Evolutionary conservation across 2,113 vertebrate genomes (phyloP), one percentile per base, ranked within the genome.

Genomic region (Hemiprocne comata): DNA sequence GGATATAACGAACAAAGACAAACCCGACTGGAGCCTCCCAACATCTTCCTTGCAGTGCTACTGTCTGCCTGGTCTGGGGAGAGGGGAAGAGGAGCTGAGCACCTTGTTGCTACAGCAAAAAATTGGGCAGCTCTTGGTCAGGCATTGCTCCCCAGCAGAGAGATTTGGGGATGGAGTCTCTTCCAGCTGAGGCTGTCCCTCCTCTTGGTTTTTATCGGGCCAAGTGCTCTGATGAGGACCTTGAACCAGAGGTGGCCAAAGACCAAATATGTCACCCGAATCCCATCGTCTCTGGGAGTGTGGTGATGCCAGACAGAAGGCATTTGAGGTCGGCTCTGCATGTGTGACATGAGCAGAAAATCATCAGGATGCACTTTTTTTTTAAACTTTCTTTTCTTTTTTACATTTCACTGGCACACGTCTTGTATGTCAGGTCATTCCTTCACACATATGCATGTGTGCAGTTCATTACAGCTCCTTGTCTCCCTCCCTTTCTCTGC

Each of bases 221-320:
- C 67, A 85, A 77, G 33, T 38, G 67, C 20, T 83, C 58, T 79
- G 29, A 21, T 0, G 7, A 94, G 46, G 33, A 76, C 21, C 29
- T 55, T 34, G 34, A 88, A 82, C 29, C 87, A 80, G 69, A 74
- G 53, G 50, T 61, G 75, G 79, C 69, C 46, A 55, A 85, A 84
- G 69, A 86, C 65, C 60, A 91, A 89, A 50, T 21, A 73, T 0
- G 2, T 93, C 90, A 93, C 89, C 89, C 33, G 70, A 77, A 87
- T 69, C 66, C 44, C 58, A 66, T 92, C 20, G 3, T 62, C 70
- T 79, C 84, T 62, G 70, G 33, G 66, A 91, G 54, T 0, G 5
- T 15, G 55, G 62, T 79, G 62, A 77, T 95, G 85, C 76, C 94
- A 96, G 94, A 94, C 48, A 92, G 95, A 86, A 97, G 95, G 81